Conservation (phyloP, 2,888 invertebrate genomes). For the Nemotelus pantherinus region DNA sequence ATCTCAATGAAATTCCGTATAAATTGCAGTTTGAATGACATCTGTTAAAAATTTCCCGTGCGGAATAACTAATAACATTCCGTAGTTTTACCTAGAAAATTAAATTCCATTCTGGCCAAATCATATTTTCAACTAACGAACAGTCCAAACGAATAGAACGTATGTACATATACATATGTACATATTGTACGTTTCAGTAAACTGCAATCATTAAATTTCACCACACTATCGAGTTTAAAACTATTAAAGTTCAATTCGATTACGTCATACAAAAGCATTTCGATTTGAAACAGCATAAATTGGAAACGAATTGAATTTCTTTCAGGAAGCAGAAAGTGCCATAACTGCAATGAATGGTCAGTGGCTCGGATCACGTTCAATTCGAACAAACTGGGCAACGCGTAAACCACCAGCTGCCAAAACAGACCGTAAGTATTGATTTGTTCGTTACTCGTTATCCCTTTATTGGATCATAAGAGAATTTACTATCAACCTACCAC, state of each 20-base stretch:
- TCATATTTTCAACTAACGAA: too few species aligned
- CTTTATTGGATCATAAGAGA: background rate
- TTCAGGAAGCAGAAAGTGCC: conserved; percentile 96
- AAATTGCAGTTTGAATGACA: too few species aligned
- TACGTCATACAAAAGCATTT: conserved; percentile 5
- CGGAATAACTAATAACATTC: too few species aligned
- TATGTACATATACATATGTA: too few species aligned
- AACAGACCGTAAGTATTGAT: conserved; percentile 75
- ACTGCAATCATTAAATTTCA: background rate
- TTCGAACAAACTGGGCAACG: conserved; percentile 99
- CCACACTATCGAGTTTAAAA: background rate
- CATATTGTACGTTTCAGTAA: background rate
- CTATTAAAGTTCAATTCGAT: conserved; percentile 11
- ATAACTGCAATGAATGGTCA: conserved; percentile 99
- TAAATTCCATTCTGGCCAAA: too few species aligned
- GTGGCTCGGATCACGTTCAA: conserved; percentile 97
- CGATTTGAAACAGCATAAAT: conserved; percentile 37
- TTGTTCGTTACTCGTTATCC: conserved; percentile 20
- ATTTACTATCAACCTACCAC: background rate
- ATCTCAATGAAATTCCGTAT: too few species aligned
- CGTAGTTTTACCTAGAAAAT: too few species aligned
- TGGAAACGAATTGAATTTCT: conserved; percentile 46
- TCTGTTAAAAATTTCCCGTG: too few species aligned
- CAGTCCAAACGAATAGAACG: too few species aligned
- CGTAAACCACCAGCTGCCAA: conserved; percentile 96